Evolutionary conservation across 2,797 vertebrate species (phyloP).

Genomic region (Periparus ater): DNA sequence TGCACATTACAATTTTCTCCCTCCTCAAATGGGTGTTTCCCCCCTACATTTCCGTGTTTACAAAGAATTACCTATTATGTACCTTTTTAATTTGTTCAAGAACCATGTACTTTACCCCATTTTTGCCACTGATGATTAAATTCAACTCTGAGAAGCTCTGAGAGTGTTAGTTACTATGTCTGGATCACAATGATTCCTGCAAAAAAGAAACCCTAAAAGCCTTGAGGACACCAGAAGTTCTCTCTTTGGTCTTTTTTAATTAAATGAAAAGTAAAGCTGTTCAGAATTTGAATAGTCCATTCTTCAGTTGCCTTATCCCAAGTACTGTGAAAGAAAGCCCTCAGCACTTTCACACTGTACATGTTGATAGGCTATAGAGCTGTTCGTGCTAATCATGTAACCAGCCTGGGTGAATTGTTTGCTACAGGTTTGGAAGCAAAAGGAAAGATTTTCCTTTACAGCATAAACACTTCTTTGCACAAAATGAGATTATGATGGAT

Average conservation of each 20-base stretch:
- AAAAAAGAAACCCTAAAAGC: background rate
- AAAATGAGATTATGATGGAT: background rate
- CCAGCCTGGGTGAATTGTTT: background rate
- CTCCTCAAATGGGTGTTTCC: background rate
- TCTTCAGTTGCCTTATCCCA: background rate
- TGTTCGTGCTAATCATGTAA: background rate
- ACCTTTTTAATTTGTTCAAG: background rate
- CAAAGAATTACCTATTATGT: background rate
- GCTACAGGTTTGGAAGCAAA: background rate
- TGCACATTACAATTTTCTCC: background rate
- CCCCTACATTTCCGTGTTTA: background rate
- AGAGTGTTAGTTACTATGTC: background rate
- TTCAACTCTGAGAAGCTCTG: background rate
- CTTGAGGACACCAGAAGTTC: background rate
- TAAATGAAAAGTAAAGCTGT: conserved; percentile 1
- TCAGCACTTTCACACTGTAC: background rate
- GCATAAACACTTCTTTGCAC: background rate
- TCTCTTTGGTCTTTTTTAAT: background rate
- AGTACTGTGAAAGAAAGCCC: background rate
- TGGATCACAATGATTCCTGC: background rate
- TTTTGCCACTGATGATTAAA: background rate
- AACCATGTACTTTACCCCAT: background rate
- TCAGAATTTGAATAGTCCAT: background rate
- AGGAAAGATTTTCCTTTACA: background rate
- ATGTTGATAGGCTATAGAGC: background rate